Base-by-base conservation (phyloP, 2,888 invertebrate species). In the Nebria brevicollis region DNA sequence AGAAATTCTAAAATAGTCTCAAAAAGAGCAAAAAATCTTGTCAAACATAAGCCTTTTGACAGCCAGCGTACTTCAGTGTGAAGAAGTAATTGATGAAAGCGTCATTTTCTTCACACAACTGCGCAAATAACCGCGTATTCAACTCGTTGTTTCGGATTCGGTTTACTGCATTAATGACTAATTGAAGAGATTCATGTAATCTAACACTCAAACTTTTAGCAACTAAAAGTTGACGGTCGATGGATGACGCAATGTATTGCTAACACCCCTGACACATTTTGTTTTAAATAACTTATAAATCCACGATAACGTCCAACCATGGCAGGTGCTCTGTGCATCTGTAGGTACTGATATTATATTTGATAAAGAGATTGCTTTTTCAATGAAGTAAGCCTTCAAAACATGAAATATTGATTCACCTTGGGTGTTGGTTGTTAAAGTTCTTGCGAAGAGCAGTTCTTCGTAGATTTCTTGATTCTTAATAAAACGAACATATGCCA, bases 401-500 rank as follows among this genome's bases (percentile, higher is more conserved):
- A 83, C 84, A 84, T 85, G 77, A 84, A 86, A 85, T 84, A 87
- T 84, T 85, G 85, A 86, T 86, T 87, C 85, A 64, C 86, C 85
- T 86, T 86, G 86, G 86, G 86, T 86, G 85, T 86, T 86, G 2
- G 86, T 86, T 82, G 77, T 81, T 85, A 86, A n/a, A n/a, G n/a
- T n/a, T n/a, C n/a, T n/a, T n/a, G n/a, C n/a, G n/a, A n/a, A n/a
- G n/a, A n/a, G n/a, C 77, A 86, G 82, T 82, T 86, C 85, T 87
- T 87, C 85, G 75, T 85, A 82, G 78, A 86, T 87, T 86, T 87
- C 84, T 86, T 87, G 81, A 81, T 85, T 84, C 84, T 89, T 89
- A 93, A 86, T 92, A 85, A 86, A 87, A 82, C 85, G 84, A 82
- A 87, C 86, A 85, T 87, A 86, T 85, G 86, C 85, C 83, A 87